Evolutionary conservation across 2,888 invertebrate genomes (phyloP), one percentile per base, ranked within the genome.

Genomic region (Liopterus haemorrhoidalis): DNA sequence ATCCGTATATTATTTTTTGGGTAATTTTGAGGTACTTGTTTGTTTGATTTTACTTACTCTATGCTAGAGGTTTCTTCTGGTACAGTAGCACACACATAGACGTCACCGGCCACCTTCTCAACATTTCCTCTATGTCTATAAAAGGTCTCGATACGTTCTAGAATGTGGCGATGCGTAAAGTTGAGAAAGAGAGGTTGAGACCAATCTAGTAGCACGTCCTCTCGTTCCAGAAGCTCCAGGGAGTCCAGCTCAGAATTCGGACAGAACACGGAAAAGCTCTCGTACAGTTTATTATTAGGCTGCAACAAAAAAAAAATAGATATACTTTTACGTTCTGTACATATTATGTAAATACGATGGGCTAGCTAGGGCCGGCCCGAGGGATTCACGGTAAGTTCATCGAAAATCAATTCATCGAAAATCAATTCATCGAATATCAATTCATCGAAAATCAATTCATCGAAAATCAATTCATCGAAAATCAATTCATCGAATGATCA

Each of bases 221-320:
- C 89, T 49, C 81, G 76, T 52, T 81, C 79, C 61, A 89, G 68
- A 54, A 86, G 69, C 57, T 80, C 77, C 58, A 89, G 75, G 54
- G 78, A 70, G 57, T 87, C 85, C 56, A 86, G 72, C 53, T 79
- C 77, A 62, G 82, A 80, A 61, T 81, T 79, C 39, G 89, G 88
- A 69, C 87, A 88, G 71, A 89, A 89, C 51, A 87, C 83, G 54
- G 85, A 84, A 66, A 89, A 83, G 65, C 87, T 87, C 68, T 87
- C 88, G 74, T 86, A 85, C 56, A 83, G 73, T 61, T 77, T 76
- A 60, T 81, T 81, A 70, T 87, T 82, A 47, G 86, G 86, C 87
- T 88, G 70, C 35, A 76, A 75, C 31, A 43, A 44, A 52, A 44
- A 9, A n/a, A 43, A 37, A 11, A 33, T 14, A 33, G 37, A 14